Evolutionary conservation across 1,140 invertebrate species (phyloP).

Genomic region (Aphis craccivora): DNA sequence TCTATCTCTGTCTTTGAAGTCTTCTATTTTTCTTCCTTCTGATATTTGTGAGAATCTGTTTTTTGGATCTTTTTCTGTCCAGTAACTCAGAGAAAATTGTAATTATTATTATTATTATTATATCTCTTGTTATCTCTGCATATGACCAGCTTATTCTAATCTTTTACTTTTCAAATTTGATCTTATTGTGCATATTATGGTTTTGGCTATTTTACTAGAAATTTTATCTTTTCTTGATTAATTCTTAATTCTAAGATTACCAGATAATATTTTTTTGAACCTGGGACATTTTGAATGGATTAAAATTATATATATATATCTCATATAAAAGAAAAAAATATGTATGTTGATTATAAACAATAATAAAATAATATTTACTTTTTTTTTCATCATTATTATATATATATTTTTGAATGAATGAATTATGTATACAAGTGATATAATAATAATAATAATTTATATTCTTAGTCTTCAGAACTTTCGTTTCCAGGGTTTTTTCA

Average conservation of each 20-base stretch:
- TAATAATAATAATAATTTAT: background rate
- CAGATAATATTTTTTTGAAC: too few species aligned
- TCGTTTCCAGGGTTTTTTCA: background rate
- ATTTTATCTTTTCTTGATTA: too few species aligned
- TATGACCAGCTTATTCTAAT: too few species aligned
- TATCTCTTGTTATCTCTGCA: background rate
- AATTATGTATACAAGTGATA: too few species aligned
- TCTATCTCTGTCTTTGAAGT: background rate
- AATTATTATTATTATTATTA: background rate
- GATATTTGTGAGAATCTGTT: background rate
- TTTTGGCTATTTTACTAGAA: background rate
- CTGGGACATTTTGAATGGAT: too few species aligned
- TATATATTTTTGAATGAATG: too few species aligned
- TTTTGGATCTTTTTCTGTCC: background rate
- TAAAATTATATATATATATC: too few species aligned
- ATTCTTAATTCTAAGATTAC: too few species aligned
- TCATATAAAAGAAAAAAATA: too few species aligned
- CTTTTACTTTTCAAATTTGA: background rate
- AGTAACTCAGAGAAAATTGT: background rate
- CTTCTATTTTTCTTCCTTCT: background rate
- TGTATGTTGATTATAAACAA: too few species aligned
- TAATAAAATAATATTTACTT: too few species aligned
- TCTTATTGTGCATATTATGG: background rate
- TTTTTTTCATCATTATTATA: too few species aligned
- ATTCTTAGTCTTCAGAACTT: background rate